Evolutionary conservation across 2,888 invertebrate species (phyloP), one percentile per base, ranked within the genome.

Genomic region (Spilarctia lutea): DNA sequence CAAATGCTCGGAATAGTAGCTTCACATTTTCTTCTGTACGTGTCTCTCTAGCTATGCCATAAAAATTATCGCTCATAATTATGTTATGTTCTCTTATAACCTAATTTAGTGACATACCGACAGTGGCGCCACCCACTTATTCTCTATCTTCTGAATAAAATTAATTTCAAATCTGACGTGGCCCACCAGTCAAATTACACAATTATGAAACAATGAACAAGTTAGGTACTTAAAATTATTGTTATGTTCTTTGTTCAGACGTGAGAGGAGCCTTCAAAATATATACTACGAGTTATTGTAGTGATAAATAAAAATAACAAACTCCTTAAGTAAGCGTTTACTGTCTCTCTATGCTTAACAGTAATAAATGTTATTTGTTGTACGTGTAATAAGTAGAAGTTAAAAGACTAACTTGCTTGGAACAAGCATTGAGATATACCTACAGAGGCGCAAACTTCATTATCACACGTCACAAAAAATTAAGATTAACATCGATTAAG

Each of bases 201-300:
- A 20, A 33, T 30, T 20, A 48, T 48, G 10, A 68, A 45, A 45
- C 30, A 68, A 68, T 68, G 45, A 68, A 20, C 18, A 68, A 68
- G 45, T 68, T 42, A 48, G 20, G 48, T 48, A 67, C 66, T 67
- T 39, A 10, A 67, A 27, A 27, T 42, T 67, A 67, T 45, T 45
- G 27, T 67, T 67, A 33, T 6, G 45, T 45, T 30, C 6, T 30
- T 33, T 48, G 30, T 48, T 24, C 2, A 63, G 71, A 71, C 35
- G 63, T 60, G 71, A 71, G 65, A 71, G 56, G 42, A 60, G 13
- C 71, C 71, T 63, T 45, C 71, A 65, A 71, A 65, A 30, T 71
- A 30, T 45, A 30, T 65, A 30, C 13, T 20, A 63, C 39, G n/a
- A 56, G 30, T 65, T 30, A 30, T 39, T 68, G 48, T 30, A 68